Percentiles rank a stretch among this genome's conserved stretches.
Evolutionary conservation across 2,888 invertebrate species (phyloP).

Genomic region (Sinhomidia bicolor): DNA sequence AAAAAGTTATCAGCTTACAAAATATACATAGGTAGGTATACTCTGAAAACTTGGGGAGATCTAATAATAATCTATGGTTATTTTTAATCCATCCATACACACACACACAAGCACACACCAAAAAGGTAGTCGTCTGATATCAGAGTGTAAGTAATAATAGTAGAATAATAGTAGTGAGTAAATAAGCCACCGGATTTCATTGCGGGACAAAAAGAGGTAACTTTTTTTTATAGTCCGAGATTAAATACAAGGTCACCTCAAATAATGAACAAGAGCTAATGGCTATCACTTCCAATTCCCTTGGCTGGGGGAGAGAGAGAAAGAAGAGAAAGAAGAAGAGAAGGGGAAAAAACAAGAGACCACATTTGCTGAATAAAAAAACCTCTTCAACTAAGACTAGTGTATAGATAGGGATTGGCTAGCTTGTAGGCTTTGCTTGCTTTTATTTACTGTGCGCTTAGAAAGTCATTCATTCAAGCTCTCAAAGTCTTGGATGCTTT

Average conservation of each 20-base stretch:
- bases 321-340: no score
- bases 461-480: constrained; percentile 39
- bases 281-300: constrained; percentile 66
- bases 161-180: not conserved
- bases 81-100: no score
- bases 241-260: constrained; percentile 70
- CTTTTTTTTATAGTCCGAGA: constrained; percentile 49
- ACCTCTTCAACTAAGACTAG: not conserved
- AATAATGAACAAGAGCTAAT: constrained; percentile 71
- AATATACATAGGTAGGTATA: no score
- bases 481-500: no score
- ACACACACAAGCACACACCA: no score
- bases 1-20: no score
- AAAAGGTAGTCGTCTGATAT: no score
- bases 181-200: not conserved
- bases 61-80: no score
- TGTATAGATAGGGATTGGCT: not conserved
- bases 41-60: no score
- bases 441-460: constrained; percentile 50
- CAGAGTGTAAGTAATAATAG: no score
- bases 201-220: constrained; percentile 28
- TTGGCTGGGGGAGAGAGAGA: no score
- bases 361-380: constrained; percentile 5
- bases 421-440: no score
- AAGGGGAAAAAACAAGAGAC: not conserved